These are phyloP conservation scores for Diloba caeruleocephala DNA, from an alignment of 2,888 invertebrate genomes.

Conservation along the genomic window DNA sequence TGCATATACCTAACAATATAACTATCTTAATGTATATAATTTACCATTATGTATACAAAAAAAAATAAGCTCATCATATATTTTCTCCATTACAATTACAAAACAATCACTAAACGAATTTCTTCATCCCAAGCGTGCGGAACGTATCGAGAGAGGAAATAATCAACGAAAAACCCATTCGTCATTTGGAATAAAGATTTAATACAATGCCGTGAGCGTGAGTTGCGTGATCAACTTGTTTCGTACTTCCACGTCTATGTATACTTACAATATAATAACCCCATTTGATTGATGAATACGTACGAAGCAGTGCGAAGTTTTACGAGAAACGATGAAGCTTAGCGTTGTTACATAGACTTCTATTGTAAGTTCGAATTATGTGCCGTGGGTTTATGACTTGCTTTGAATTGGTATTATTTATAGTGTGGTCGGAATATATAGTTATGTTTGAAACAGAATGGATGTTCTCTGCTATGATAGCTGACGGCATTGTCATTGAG, in stretches of 20 bases:
- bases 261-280: constrained; percentile 68
- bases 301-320: constrained; percentile 57
- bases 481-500: constrained; percentile 25
- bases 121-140: constrained; percentile 43
- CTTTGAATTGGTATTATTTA: constrained; percentile 47
- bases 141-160: constrained; percentile 53
- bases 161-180: constrained; percentile 59
- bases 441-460: constrained; percentile 28
- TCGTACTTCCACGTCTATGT: constrained; percentile 47
- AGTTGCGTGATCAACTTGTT: constrained; percentile 58
- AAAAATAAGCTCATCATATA: constrained; percentile 23
- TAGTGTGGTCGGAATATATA: constrained; percentile 30
- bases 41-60: neutral
- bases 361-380: constrained; percentile 46
- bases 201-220: constrained; percentile 54
- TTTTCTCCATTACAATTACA: constrained; percentile 40
- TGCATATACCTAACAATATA: too few relatives aligned
- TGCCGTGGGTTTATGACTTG: constrained; percentile 32
- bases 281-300: constrained; percentile 75
- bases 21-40: too few relatives aligned
- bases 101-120: constrained; percentile 49
- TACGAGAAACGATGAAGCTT: constrained; percentile 47
- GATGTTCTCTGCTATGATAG: constrained; percentile 25
- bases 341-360: constrained; percentile 32
- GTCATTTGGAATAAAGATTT: constrained; percentile 60